phyloP scores from a whole-genome alignment of 2,888 invertebrate species.

The Pseudococcus viburni region DNA sequence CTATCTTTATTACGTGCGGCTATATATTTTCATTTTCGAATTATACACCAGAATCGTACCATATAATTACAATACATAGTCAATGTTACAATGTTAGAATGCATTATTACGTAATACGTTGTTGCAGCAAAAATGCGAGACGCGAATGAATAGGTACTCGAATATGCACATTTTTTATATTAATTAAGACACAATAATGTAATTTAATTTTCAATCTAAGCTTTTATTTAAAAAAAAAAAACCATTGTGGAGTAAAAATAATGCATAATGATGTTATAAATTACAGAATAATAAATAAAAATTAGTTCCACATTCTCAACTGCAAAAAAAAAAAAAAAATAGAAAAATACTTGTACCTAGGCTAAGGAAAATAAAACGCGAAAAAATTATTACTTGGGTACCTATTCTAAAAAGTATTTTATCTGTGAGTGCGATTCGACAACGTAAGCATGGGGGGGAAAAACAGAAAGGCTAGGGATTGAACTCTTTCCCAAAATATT shows the following conservation, averaged over 20 bases:
- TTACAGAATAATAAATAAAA: background rate
- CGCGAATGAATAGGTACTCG: background rate
- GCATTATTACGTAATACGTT: conserved; percentile 22
- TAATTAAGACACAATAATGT: conserved; percentile 14
- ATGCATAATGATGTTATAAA: background rate
- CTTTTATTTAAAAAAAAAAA: background rate
- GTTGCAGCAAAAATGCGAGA: conserved; percentile 16
- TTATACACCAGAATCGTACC: background rate
- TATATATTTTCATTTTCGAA: conserved; percentile 28
- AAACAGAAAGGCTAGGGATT: conserved; percentile 35
- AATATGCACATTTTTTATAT: background rate
- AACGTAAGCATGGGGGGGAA: conserved; percentile 10
- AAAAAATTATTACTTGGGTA: background rate
- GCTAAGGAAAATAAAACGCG: background rate
- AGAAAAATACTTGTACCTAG: background rate
- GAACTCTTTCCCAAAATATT: conserved; percentile 10
- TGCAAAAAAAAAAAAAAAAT: background rate
- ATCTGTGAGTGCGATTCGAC: conserved; percentile 12
- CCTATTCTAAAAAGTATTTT: background rate
- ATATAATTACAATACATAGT: conserved; percentile 13
- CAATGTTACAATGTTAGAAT: conserved; percentile 32
- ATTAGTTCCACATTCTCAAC: background rate
- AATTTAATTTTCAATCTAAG: background rate
- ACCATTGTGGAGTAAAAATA: background rate
- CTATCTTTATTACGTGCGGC: background rate